Base-by-base conservation (phyloP, 1,140 invertebrate genomes). In the Cephus cinctus region DNA sequence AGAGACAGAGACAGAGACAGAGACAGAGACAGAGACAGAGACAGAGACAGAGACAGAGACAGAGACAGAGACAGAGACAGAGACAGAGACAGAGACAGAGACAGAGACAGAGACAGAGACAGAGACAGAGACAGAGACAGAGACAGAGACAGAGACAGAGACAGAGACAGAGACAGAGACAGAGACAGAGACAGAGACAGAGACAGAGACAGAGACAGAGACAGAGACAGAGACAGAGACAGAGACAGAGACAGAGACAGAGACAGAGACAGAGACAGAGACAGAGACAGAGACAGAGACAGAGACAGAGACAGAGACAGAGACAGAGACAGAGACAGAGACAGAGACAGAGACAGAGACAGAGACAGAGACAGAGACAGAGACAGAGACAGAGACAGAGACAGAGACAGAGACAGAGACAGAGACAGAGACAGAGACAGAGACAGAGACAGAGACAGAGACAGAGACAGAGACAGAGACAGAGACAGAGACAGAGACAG, bases 21-120 rank as follows among this genome's bases (percentile, higher is more conserved):
- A n/a, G n/a, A 41, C 4, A 23, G 9, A n/a, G 23, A 35, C 18
- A 11, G 8, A 2, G 16, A 23, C 12, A 35, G 19, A 35, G 5
- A 6, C 16, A 9, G 21, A 3, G 9, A 5, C 16, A 6, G 14
- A 5, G 44, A 36, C 34, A 46, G 36, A 38, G 36, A 46, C 44
- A 34, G 44, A 38, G 27, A 38, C 44, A 36, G 36, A 25, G 44
- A 46, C 44, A 34, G 6, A 5, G 19, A 21, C 18, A 11, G 21
- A 18, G 16, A 39, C 21, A 41, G 4, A 23, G 9, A n/a, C 11
- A 11, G 9, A 16, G 20, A 4, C 8, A 11, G 31, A 34, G 35
- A 19, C 35, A 30, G 35, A 31, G 39, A 47, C 16, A 35, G 20
- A 27, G 19, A 8, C 30, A 12, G 2, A 22, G 30, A 31, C 36